These are phyloP conservation scores for Scaptomyza tumidula DNA, from an alignment of 2,888 invertebrate species.

Conservation along the genomic window DNA sequence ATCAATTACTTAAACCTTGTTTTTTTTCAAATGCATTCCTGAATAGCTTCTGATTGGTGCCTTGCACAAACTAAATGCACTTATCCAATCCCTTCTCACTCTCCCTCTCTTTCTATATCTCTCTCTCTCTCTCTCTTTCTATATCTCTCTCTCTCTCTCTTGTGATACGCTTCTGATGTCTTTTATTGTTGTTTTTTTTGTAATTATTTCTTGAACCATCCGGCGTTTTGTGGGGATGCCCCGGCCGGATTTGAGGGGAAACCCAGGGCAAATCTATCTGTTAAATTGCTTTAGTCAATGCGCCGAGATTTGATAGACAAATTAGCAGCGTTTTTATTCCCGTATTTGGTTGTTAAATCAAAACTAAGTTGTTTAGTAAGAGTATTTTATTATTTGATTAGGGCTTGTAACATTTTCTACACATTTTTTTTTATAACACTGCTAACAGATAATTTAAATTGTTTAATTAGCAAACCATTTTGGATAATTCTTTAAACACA, in stretches of 20 bases:
- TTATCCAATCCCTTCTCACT: not conserved
- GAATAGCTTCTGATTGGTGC: conserved; percentile 8
- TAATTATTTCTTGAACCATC: conserved; percentile 37
- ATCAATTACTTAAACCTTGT: conserved; percentile 15
- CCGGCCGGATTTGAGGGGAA: conserved; percentile 62
- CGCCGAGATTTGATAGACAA: conserved; percentile 59
- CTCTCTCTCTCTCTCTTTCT: too few relatives aligned
- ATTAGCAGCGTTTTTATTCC: conserved; percentile 55
- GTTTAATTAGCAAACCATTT: conserved; percentile 7
- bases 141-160: not conserved
- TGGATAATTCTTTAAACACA: conserved; percentile 5
- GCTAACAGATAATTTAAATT: too few relatives aligned
- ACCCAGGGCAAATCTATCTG: conserved; percentile 43
- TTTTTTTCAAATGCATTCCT: conserved; percentile 14
- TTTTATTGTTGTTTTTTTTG: conserved; percentile 13
- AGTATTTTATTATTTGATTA: conserved; percentile 14
- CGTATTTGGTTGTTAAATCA: conserved; percentile 8
- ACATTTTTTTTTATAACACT: not conserved
- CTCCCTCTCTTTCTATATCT: not conserved
- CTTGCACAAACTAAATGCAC: conserved; percentile 23
- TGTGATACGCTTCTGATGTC: conserved; percentile 8
- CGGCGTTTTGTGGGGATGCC: conserved; percentile 58
- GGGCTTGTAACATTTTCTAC: not conserved
- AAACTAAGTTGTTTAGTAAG: not conserved
- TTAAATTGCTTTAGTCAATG: conserved; percentile 69